Conservation (phyloP, 2,888 invertebrate species). For the Platycheirus rosarum region DNA sequence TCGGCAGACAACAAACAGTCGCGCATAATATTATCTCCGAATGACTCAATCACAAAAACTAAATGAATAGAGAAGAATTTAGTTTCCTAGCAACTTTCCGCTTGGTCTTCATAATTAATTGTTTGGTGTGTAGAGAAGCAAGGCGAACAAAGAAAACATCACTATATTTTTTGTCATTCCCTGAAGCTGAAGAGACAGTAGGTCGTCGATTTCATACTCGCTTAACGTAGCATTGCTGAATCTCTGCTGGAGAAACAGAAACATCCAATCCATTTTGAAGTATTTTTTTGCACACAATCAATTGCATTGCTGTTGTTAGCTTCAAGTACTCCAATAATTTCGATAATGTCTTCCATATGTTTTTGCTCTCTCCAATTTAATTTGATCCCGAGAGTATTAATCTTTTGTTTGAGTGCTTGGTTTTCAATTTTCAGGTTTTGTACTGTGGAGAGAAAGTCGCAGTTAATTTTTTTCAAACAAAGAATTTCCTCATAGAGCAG, state of each 20-base stretch:
- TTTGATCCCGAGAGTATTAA: constrained; percentile 8
- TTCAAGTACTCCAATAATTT: constrained; percentile 28
- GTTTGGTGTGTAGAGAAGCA: constrained; percentile 18
- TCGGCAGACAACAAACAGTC: too few species aligned
- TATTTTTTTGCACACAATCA: constrained; percentile 26
- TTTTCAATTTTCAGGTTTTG: constrained; percentile 39
- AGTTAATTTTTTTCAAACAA: too few species aligned
- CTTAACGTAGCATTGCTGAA: background rate
- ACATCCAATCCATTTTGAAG: constrained; percentile 1
- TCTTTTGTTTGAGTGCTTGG: constrained; percentile 14
- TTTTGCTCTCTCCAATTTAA: too few species aligned
- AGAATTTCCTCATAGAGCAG: too few species aligned
- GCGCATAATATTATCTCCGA: too few species aligned
- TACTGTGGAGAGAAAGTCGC: too few species aligned
- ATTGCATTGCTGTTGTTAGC: constrained; percentile 29
- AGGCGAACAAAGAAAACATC: constrained; percentile 20
- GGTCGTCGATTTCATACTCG: constrained; percentile 1
- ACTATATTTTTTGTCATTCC: constrained; percentile 4
- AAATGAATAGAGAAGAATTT: constrained; percentile 14
- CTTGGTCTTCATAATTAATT: too few species aligned
- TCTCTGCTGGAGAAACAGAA: background rate
- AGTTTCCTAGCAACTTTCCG: constrained; percentile 17
- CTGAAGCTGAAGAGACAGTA: constrained; percentile 1
- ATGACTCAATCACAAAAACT: too few species aligned
- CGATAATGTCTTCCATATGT: too few species aligned